Evolutionary conservation across 2,888 invertebrate genomes (phyloP), one percentile per base, ranked within the genome.

Genomic region (Eupeodes luniger): DNA sequence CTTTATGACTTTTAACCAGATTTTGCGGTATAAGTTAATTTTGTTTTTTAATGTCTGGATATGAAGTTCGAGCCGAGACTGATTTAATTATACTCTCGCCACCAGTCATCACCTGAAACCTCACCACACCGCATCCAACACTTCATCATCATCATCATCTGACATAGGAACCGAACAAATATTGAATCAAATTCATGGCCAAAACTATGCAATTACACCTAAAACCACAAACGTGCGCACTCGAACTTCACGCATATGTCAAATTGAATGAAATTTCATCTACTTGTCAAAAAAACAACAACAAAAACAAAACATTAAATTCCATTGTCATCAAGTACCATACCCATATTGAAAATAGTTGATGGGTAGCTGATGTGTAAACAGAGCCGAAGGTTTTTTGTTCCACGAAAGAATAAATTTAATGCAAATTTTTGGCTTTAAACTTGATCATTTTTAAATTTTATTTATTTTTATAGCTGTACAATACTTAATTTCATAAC

Each of bases 401-500:
- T 64, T 64, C 53, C 53, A 59, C 34, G 16, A 16, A 62, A 62
- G 16, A 47, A 72, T 70, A 59, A 47, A 55, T 10, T 81, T 67
- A 70, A 62, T 84, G 53, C 59, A 62, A 14, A 53, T 84, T 74
- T 79, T 62, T 44, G 27, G 1, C 27, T 27, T 27, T 27, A 27
- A 47, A 51, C 79, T 76, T 57, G 64, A 66, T 66, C 81, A 36
- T 81, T 74, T 83, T 83, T 87, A 72, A 72, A 72, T 67, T 88
- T 78, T 78, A 78, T 85, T 87, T 82, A 75, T 67, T 82, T 82
- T 80, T 84, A 69, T 69, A 72, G 81, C 88, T 85, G 85, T 81
- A 88, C 88, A 88, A 78, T 27, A 27, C 85, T 88, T 78, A 87
- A 88, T 85, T 88, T 84, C 85, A 75, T 85, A 88, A 88, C 88